phyloP scores from a whole-genome alignment of 1,140 invertebrate species.

The Artemia franciscana region DNA sequence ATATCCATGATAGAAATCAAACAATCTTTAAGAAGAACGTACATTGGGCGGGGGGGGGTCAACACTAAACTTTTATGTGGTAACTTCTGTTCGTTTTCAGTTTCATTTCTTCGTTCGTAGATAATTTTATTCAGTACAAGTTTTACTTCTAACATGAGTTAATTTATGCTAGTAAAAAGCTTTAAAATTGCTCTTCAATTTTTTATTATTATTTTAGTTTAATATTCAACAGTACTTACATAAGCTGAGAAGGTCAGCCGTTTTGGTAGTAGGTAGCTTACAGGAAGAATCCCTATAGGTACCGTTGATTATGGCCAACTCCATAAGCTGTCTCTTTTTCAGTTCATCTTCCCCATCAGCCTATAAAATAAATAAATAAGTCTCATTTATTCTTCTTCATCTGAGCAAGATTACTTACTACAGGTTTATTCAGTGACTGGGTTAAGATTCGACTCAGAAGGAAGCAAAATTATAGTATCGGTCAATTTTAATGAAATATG shows the following conservation, averaged over 20 bases:
- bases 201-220: conserved; percentile 12
- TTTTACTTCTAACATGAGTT: conserved; percentile 50
- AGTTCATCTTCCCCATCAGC: conserved; percentile 98
- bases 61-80: not conserved
- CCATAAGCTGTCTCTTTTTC: conserved; percentile 98
- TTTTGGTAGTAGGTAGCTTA: conserved; percentile 11
- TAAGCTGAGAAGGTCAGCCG: conserved; percentile 15
- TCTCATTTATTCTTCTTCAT: too few relatives aligned
- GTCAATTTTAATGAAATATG: too few relatives aligned
- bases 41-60: not conserved
- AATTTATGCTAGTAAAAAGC: conserved; percentile 32
- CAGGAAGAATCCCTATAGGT: conserved; percentile 89
- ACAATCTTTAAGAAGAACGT: too few relatives aligned
- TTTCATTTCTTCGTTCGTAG: not conserved
- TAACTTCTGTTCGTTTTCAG: not conserved
- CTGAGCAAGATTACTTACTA: too few relatives aligned
- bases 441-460: too few relatives aligned
- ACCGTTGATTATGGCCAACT: conserved; percentile 97
- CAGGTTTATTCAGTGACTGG: too few relatives aligned
- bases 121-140: conserved; percentile 16
- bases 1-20: too few relatives aligned
- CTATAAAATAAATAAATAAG: conserved; percentile 31
- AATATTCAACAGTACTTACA: conserved; percentile 14
- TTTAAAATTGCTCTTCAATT: conserved; percentile 28
- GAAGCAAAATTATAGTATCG: too few relatives aligned